These are phyloP conservation scores for Radopholus similis DNA, from an alignment of 1,140 invertebrate genomes.

Conservation along the genomic window DNA sequence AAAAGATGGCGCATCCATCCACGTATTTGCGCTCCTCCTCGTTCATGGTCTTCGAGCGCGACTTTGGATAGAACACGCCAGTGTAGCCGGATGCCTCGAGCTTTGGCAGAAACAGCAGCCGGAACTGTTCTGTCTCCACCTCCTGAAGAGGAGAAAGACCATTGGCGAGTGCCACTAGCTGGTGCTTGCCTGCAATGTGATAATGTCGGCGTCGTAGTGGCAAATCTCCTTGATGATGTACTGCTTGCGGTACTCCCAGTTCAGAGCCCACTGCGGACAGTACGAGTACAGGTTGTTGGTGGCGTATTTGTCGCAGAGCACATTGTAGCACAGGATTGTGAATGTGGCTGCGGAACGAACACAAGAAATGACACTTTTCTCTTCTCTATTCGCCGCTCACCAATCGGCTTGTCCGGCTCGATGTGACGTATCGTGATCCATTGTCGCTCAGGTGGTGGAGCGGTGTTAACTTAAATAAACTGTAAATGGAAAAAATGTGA, in stretches of 20 bases:
- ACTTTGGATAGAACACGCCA: conserved; percentile 98
- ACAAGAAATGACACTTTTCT: no score
- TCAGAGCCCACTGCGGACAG: conserved; percentile 91
- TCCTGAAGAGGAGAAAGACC: conserved; percentile 69
- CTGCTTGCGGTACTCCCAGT: conserved; percentile 96
- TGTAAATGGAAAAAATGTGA: conserved; percentile 15
- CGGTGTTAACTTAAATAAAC: conserved; percentile 76
- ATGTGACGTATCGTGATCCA: conserved; percentile 85
- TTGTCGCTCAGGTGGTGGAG: conserved; percentile 80
- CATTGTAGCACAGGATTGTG: conserved; percentile 99
- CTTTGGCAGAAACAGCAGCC: conserved; percentile 90
- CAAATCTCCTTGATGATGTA: conserved; percentile 93
- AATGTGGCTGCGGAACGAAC: conserved; percentile 67
- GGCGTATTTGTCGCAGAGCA: conserved; percentile 96
- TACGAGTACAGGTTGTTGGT: conserved; percentile 90
- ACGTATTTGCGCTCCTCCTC: conserved; percentile 94
- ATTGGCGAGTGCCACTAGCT: background rate
- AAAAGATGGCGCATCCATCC: conserved; percentile 98
- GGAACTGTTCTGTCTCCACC: conserved; percentile 98
- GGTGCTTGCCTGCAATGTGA: conserved; percentile 74
- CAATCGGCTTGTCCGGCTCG: conserved; percentile 73
- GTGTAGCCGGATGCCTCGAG: conserved; percentile 79
- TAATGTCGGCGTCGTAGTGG: conserved; percentile 93
- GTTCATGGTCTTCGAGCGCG: conserved; percentile 94
- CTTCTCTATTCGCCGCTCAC: no score